Evolutionary conservation across 2,888 invertebrate species (phyloP).

Genomic region (Sturmia bella): DNA sequence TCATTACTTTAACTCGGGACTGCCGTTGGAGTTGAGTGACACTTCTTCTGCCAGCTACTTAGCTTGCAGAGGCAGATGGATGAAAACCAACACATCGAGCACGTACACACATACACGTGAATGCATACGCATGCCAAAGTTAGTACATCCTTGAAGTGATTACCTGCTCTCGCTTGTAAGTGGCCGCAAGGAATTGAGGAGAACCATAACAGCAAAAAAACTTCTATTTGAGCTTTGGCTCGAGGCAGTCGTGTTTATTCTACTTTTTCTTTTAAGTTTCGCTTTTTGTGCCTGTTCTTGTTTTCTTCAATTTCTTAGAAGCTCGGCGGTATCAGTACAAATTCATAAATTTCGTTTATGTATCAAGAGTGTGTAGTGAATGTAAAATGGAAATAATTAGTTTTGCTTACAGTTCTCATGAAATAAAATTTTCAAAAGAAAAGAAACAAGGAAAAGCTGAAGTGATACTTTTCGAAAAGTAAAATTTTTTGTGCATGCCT

Average conservation of each 20-base stretch:
- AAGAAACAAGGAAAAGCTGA: not conserved
- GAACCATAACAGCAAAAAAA: not conserved
- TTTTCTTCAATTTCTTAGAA: conserved; percentile 17
- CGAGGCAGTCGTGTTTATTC: conserved; percentile 37
- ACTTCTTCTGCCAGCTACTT: conserved; percentile 37
- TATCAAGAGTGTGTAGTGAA: conserved; percentile 23
- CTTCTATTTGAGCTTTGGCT: conserved; percentile 29
- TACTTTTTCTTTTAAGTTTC: conserved; percentile 4
- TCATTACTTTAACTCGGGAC: conserved; percentile 54
- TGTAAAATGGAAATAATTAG: conserved; percentile 36
- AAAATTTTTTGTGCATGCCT: not conserved
- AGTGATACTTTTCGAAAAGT: conserved; percentile 19
- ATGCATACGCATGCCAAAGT: conserved; percentile 8
- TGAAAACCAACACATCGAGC: not conserved
- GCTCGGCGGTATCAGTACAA: not conserved
- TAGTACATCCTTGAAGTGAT: conserved; percentile 51
- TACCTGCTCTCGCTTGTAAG: conserved; percentile 54
- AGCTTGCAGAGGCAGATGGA: not conserved
- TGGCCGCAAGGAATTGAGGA: conserved; percentile 25
- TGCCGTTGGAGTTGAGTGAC: conserved; percentile 56
- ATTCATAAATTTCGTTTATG: conserved; percentile 39
- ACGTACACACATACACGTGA: not conserved
- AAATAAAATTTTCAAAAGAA: not conserved
- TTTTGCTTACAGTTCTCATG: conserved; percentile 3
- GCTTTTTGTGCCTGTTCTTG: not conserved